Evolutionary conservation across 2,888 invertebrate species (phyloP).

Genomic region (Parochlus steinenii): DNA sequence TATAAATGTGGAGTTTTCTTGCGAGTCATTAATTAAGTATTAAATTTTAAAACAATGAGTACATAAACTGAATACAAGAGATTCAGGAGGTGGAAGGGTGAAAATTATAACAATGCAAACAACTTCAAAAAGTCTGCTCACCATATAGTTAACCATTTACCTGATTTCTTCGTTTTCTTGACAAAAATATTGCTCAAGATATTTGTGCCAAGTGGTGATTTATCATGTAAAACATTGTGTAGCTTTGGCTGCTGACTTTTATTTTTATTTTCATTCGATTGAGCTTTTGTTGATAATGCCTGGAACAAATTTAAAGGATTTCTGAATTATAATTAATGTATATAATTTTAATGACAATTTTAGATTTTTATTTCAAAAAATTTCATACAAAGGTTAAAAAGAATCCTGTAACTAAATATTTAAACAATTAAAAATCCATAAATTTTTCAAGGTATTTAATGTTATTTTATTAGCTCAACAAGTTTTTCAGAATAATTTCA

Average conservation of each 20-base stretch:
- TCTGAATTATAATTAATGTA: neutral
- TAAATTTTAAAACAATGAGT: no score
- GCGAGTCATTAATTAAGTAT: no score
- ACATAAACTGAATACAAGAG: no score
- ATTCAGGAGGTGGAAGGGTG: no score
- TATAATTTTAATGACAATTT: neutral
- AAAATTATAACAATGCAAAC: no score
- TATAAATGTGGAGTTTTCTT: no score
- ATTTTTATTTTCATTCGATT: conserved; percentile 6
- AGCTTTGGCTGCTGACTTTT: neutral
- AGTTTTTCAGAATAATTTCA: neutral
- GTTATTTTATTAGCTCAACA: neutral
- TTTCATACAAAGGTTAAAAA: neutral
- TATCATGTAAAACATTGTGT: conserved; percentile 11
- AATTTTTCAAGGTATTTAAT: neutral
- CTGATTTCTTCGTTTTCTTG: conserved; percentile 21
- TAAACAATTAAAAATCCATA: neutral
- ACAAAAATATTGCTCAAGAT: conserved; percentile 28
- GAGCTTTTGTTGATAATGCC: conserved; percentile 10
- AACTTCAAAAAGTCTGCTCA: no score
- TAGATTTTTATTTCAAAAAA: neutral
- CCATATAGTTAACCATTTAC: no score
- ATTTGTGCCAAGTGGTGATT: conserved; percentile 22
- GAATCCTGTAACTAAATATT: neutral
- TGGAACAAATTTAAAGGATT: neutral